Evolutionary conservation across 2,113 vertebrate species (phyloP).

Genomic region (Phodopus roborovskii): DNA sequence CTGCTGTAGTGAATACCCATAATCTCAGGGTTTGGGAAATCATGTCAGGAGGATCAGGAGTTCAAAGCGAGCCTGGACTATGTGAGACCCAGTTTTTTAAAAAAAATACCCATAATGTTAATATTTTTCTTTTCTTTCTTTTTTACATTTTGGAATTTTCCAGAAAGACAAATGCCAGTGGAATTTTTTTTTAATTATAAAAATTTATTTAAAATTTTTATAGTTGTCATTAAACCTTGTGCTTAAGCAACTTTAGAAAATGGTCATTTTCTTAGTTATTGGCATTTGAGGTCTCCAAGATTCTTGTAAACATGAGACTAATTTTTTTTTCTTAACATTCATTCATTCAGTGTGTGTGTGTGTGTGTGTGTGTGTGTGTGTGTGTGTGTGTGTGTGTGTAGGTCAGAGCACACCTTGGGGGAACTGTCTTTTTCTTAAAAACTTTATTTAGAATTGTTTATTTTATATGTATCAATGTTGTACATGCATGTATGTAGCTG

Average conservation of each 20-base stretch:
- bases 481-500: not conserved
- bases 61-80: not conserved
- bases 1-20: not conserved
- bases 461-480: not conserved
- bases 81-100: not conserved
- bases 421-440: not conserved
- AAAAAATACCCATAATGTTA: not conserved
- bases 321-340: not conserved
- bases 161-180: not conserved
- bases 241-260: conserved; percentile 4
- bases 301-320: conserved; percentile 5
- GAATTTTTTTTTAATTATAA: not conserved
- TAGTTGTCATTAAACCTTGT: not conserved
- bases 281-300: not conserved
- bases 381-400: not conserved
- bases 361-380: not conserved
- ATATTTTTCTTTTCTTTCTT: not conserved
- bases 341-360: not conserved
- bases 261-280: not conserved
- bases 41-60: not conserved
- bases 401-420: not conserved
- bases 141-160: conserved; percentile 56
- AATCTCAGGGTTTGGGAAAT: not conserved
- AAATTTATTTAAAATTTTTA: not conserved
- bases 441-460: not conserved